Conservation (phyloP, 64 coral and sea anemone genomes). For the Montipora cactus region DNA sequence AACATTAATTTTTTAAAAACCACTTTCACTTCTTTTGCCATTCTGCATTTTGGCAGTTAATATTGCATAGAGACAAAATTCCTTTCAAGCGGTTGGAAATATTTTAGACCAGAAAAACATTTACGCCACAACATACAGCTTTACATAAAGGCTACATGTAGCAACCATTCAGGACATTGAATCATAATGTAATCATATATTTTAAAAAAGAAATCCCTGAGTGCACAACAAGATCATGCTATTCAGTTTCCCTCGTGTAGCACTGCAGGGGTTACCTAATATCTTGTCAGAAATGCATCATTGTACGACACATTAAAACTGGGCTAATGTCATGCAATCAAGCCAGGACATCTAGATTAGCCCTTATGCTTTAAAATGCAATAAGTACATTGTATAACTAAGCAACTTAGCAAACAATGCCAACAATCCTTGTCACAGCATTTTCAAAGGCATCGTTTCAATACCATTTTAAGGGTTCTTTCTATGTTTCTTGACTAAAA, state of each 20-base stretch:
- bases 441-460: too few species aligned
- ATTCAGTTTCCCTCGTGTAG: background rate
- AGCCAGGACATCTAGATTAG: background rate
- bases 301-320: background rate
- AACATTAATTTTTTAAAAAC: too few species aligned
- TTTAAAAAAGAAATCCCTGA: background rate
- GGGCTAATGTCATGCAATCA: conserved; percentile 40
- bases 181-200: too few species aligned
- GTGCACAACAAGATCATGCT: background rate
- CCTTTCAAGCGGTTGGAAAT: background rate
- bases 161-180: too few species aligned
- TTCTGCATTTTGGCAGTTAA: background rate
- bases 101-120: background rate
- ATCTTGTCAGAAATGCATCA: background rate
- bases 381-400: too few species aligned
- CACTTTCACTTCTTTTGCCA: too few species aligned
- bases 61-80: background rate
- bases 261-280: background rate
- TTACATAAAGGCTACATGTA: too few species aligned
- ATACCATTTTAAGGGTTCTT: too few species aligned
- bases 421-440: too few species aligned
- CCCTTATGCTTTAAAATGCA: background rate
- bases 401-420: too few species aligned
- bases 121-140: background rate
- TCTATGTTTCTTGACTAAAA: background rate